Percentiles rank a stretch among this genome's conserved stretches.
Conservation (phyloP, 2,888 invertebrate genomes). For the Zonitis immaculata region DNA sequence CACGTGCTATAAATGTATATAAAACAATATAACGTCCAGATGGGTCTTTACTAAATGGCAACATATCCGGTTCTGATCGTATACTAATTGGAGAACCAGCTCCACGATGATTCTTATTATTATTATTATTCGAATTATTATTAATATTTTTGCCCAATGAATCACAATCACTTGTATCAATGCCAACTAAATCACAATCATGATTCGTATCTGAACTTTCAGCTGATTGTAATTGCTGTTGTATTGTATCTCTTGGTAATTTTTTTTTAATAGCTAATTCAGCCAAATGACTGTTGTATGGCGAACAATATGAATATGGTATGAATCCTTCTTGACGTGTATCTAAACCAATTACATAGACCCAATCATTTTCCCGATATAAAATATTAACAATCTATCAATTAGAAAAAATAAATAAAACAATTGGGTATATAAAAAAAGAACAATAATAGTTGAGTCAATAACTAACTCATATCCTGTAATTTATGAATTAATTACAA, state of each 20-base stretch:
- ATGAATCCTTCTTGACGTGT: slow-evolving; percentile 91
- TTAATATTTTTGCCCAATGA: slow-evolving; percentile 51
- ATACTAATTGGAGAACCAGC: slow-evolving; percentile 51
- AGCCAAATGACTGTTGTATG: slow-evolving; percentile 71
- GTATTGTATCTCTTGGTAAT: slow-evolving; percentile 63
- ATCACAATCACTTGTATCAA: slow-evolving; percentile 59
- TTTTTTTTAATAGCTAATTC: slow-evolving; percentile 85
- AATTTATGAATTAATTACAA: no score
- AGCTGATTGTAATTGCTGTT: slow-evolving; percentile 48
- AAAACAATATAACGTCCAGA: slow-evolving; percentile 88
- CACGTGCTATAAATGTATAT: slow-evolving; percentile 87
- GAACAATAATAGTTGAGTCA: no score
- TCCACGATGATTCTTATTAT: slow-evolving; percentile 47
- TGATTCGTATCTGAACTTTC: slow-evolving; percentile 57
- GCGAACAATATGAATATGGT: slow-evolving; percentile 90
- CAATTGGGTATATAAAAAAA: no score
- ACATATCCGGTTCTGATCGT: slow-evolving; percentile 58
- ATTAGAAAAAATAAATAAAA: slow-evolving; percentile 3
- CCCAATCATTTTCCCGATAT: slow-evolving; percentile 96
- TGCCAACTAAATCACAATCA: slow-evolving; percentile 51
- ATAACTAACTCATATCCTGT: no score
- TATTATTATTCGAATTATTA: neutral
- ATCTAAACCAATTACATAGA: slow-evolving; percentile 89
- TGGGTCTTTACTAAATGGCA: slow-evolving; percentile 73
- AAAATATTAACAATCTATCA: slow-evolving; percentile 82